Conservation (phyloP, 2,797 vertebrate genomes). For the Acanthornis magna region DNA sequence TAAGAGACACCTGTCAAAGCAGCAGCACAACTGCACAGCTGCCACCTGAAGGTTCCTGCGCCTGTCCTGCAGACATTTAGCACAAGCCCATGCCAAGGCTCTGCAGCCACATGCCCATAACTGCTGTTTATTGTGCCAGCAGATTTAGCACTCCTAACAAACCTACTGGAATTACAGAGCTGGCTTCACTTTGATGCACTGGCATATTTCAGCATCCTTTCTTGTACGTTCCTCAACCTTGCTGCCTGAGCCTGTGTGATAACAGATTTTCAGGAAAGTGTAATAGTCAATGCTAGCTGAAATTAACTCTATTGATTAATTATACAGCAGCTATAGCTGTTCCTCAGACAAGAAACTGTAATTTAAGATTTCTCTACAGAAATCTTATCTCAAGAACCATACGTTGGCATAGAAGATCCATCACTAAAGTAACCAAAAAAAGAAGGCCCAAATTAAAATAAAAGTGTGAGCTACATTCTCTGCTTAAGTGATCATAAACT, state of each 20-base stretch:
- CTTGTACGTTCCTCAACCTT: background rate
- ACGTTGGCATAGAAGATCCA: background rate
- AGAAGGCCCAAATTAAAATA: background rate
- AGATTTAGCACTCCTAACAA: background rate
- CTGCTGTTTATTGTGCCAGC: background rate
- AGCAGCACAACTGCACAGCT: background rate
- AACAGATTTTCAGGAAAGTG: background rate
- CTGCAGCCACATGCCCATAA: background rate
- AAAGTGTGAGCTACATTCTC: background rate
- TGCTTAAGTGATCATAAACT: background rate
- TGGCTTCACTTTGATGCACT: background rate
- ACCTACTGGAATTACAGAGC: background rate
- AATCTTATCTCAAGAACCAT: background rate
- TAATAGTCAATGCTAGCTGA: background rate
- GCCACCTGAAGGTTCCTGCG: background rate
- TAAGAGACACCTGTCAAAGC: background rate
- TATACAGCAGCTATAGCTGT: background rate
- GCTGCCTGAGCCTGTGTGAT: background rate
- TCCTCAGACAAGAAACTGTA: background rate
- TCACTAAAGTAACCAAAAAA: background rate
- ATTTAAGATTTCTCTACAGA: slow-evolving; percentile 1
- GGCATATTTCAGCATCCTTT: background rate
- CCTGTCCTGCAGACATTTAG: background rate
- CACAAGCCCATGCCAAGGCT: background rate
- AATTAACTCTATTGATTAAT: background rate